These are phyloP conservation scores for Drosophila nr. medialis DNA, from an alignment of 2,888 invertebrate genomes.

Conservation along the genomic window DNA sequence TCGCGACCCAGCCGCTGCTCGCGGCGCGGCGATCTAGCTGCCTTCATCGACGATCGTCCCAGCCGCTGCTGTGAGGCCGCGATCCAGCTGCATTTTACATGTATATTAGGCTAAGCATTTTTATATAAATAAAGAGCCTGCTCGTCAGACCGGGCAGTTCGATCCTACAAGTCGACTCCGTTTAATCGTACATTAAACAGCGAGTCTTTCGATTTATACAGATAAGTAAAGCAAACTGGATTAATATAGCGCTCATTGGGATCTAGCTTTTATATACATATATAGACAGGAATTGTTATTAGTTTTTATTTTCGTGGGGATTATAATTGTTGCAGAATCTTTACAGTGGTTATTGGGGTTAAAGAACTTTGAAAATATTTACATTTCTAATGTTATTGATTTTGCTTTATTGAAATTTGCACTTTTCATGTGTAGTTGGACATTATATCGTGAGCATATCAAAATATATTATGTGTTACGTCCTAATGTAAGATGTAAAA, in stretches of 20 bases:
- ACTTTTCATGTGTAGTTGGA: constrained; percentile 32
- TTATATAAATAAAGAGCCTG: no score
- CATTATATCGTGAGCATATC: constrained; percentile 56
- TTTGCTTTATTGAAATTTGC: constrained; percentile 47
- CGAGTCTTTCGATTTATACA: neutral
- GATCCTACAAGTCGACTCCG: no score
- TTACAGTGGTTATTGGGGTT: constrained; percentile 15
- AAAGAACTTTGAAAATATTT: neutral
- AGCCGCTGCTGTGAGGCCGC: no score
- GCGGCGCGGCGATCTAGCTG: no score
- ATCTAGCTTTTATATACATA: neutral
- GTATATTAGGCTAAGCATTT: no score
- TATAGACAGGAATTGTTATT: neutral
- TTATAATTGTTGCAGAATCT: constrained; percentile 4
- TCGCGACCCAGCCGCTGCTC: no score
- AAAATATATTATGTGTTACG: constrained; percentile 59
- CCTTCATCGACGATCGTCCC: no score
- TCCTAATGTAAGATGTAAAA: constrained; percentile 46
- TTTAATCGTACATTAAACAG: no score
- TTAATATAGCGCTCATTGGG: neutral
- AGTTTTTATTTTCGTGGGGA: neutral
- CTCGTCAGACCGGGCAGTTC: no score
- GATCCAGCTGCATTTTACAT: no score
- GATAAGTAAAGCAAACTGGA: neutral
- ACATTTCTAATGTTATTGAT: constrained; percentile 31